phyloP scores from a whole-genome alignment of 2,797 vertebrate genomes.

The Xiphorhynchus erythropygius region DNA sequence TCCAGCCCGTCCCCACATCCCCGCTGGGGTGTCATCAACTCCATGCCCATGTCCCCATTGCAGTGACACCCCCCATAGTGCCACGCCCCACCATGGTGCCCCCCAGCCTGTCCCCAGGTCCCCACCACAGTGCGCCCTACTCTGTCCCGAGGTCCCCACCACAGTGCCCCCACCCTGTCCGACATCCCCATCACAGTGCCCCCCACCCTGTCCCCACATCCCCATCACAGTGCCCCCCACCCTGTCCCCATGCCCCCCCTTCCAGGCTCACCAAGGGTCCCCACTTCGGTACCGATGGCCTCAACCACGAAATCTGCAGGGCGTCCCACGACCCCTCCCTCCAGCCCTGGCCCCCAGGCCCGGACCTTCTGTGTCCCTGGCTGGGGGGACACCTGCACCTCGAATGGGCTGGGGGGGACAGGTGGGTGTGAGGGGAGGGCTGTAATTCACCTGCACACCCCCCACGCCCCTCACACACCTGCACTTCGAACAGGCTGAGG shows the following conservation, averaged over 20 bases:
- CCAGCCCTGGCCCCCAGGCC: constrained; percentile 93
- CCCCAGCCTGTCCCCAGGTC: neutral
- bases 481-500: fast-evolving
- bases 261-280: constrained; percentile 84
- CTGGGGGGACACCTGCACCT: constrained; percentile 87
- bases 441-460: neutral
- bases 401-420: constrained; percentile 84
- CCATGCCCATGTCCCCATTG: fast-evolving
- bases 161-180: fast-evolving
- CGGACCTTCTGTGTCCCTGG: constrained; percentile 91
- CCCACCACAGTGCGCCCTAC: neutral
- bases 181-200: neutral
- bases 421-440: neutral
- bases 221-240: neutral
- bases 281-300: constrained; percentile 92
- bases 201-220: neutral
- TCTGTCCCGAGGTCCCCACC: too few relatives aligned
- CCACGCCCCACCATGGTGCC: fast-evolving
- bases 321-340: constrained; percentile 93
- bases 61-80: neutral
- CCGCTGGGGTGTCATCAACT: neutral
- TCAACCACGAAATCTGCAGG: constrained; percentile 97
- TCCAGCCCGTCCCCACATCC: neutral
- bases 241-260: neutral
- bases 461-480: neutral